Percentiles rank a stretch among this genome's conserved stretches.
Conservation (phyloP, 2,797 vertebrate genomes). For the Percopsis omiscomaycus region DNA sequence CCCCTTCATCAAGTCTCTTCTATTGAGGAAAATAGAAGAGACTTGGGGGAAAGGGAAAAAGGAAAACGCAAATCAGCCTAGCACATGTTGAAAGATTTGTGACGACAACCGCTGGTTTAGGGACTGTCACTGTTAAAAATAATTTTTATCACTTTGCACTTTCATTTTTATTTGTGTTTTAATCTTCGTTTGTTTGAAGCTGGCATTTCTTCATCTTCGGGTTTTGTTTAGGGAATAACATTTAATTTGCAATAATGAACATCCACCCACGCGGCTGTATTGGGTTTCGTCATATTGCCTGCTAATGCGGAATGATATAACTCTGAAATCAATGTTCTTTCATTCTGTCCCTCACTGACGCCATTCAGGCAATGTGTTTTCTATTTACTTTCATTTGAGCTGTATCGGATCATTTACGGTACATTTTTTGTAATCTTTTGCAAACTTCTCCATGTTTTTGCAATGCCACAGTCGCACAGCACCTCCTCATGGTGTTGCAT, state of each 20-base stretch:
- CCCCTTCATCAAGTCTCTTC: no score
- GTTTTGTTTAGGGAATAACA: background rate
- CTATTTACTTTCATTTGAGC: slow-evolving; percentile 1
- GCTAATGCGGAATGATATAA: background rate
- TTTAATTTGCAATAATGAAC: slow-evolving; percentile 1
- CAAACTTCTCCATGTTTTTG: slow-evolving; percentile 15
- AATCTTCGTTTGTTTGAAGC: background rate
- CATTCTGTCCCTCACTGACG: background rate
- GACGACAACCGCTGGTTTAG: background rate
- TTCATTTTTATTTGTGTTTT: background rate
- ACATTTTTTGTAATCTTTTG: no score
- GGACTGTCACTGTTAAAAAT: background rate
- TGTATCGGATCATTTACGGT: background rate
- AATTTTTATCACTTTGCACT: background rate
- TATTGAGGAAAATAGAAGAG: no score
- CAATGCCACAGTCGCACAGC: slow-evolving; percentile 14
- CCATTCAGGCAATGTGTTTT: background rate
- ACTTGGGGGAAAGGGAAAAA: no score
- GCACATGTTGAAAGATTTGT: background rate
- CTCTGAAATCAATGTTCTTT: background rate
- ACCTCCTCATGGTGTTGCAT: slow-evolving; percentile 10
- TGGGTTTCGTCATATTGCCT: slow-evolving; percentile 1
- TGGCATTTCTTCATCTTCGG: background rate
- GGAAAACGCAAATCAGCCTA: background rate
- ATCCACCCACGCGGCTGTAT: background rate